Evolutionary conservation across 1,140 invertebrate genomes (phyloP), one percentile per base, ranked within the genome.

Genomic region (Calliopsis andreniformis): DNA sequence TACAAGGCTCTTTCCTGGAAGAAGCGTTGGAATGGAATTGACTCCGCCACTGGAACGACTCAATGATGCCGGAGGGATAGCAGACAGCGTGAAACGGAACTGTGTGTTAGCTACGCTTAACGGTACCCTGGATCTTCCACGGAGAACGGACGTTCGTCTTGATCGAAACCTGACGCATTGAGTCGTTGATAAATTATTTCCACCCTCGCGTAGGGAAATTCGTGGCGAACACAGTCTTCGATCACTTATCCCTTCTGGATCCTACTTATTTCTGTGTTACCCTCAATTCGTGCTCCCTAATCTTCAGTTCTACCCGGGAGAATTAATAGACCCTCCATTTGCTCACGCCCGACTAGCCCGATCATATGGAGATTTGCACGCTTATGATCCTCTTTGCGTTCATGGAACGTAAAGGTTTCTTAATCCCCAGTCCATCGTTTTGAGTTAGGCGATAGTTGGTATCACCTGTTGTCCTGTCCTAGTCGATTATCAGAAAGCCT

Each of bases 381-480:
- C 47, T 20, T 1, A 32, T 10, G n/a, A 35, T 16, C 47, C 12
- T 16, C 7, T 20, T n/a, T 35, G 30, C 6, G 7, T 18, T 20
- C 3, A 32, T 12, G n/a, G 14, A 16, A 47, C 39, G n/a, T 14
- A 3, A 18, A 5, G 14, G n/a, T 10, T 32, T 45, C 25, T 68
- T 66, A 51, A 39, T 45, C 62, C 35, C 6, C 3, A 7, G 16
- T 49, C 32, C 45, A 25, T 35, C 30, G 6, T 3, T 28, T n/a
- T 39, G 32, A 12, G 35, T 55, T 12, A 49, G n/a, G 35, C 42
- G 62, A 25, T 43, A 61, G 14, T 55, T 47, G 42, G 53, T 23
- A 69, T 58, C 71, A 75, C 71, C 71, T 75, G 71, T 75, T 67
- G 51, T 75, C 63, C 23, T 14, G 6, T 28, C n/a, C 0, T 3